Conservation (phyloP, 2,888 invertebrate genomes). For the Dolichomitus sp. region DNA sequence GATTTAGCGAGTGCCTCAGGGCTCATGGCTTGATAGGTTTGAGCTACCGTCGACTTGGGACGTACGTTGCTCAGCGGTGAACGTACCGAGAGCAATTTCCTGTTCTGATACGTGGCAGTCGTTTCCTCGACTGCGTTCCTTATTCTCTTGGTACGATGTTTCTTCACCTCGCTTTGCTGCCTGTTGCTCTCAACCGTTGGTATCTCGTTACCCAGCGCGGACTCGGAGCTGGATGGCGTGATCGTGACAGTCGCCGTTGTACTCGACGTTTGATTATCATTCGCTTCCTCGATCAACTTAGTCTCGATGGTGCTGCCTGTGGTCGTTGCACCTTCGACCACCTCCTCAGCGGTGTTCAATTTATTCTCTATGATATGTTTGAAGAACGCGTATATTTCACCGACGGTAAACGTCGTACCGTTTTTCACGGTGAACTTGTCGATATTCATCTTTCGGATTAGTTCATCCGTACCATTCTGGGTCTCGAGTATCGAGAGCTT, state of each 20-base stretch:
- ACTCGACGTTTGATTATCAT: constrained; percentile 59
- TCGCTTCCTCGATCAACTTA: constrained; percentile 30
- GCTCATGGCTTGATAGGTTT: constrained; percentile 54
- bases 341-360: constrained; percentile 74
- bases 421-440: constrained; percentile 82
- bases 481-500: constrained; percentile 79
- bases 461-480: constrained; percentile 80
- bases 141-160: constrained; percentile 83
- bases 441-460: constrained; percentile 82
- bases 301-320: constrained; percentile 49
- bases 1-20: constrained; percentile 64
- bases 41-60: constrained; percentile 53
- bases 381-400: constrained; percentile 84
- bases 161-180: constrained; percentile 76
- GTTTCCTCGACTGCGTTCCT: constrained; percentile 78
- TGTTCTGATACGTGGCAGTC: constrained; percentile 66
- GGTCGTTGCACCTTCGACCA: constrained; percentile 48
- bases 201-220: constrained; percentile 81
- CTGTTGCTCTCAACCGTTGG: constrained; percentile 74
- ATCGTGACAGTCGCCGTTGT: constrained; percentile 58
- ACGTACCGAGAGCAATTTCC: constrained; percentile 79
- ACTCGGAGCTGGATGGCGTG: constrained; percentile 66
- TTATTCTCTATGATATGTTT: constrained; percentile 86
- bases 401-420: constrained; percentile 82
- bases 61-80: constrained; percentile 71